These are phyloP conservation scores for Helicoverpa armigera DNA, from an alignment of 1,140 invertebrate species.

Conservation along the genomic window DNA sequence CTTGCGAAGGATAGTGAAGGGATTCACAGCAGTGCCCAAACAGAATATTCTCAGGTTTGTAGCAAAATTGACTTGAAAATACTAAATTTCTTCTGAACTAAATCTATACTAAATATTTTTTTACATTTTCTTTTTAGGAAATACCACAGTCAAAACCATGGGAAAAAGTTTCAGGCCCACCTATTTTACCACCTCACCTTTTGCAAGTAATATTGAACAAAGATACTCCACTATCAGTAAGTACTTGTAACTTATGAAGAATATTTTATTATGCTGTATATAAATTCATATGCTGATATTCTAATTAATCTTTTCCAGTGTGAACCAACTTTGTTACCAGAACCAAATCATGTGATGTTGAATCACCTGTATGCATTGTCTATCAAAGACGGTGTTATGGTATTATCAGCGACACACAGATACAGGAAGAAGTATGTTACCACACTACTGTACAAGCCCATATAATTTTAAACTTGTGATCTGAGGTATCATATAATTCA, in stretches of 20 bases:
- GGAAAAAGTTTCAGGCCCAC: slow-evolving; percentile 97
- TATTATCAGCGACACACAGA: slow-evolving; percentile 98
- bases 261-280: no score
- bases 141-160: slow-evolving; percentile 96
- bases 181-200: slow-evolving; percentile 98
- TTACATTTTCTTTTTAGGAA: slow-evolving; percentile 88
- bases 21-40: slow-evolving; percentile 89
- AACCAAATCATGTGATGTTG: slow-evolving; percentile 99
- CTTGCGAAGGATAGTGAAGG: slow-evolving; percentile 96
- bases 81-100: background rate
- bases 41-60: slow-evolving; percentile 92
- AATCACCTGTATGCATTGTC: slow-evolving; percentile 99
- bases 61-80: background rate
- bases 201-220: slow-evolving; percentile 99
- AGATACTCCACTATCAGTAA: slow-evolving; percentile 92
- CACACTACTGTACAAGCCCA: slow-evolving; percentile 99
- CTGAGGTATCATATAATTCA: slow-evolving; percentile 19
- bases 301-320: slow-evolving; percentile 89
- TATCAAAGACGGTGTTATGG: slow-evolving; percentile 99
- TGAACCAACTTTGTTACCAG: slow-evolving; percentile 99
- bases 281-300: no score
- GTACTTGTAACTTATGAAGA: slow-evolving; percentile 38
- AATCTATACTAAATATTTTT: slow-evolving; percentile 12
- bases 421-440: slow-evolving; percentile 99
- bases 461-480: slow-evolving; percentile 87